These are phyloP conservation scores for Grapholita molesta DNA, from an alignment of 1,140 invertebrate genomes.

Conservation along the genomic window DNA sequence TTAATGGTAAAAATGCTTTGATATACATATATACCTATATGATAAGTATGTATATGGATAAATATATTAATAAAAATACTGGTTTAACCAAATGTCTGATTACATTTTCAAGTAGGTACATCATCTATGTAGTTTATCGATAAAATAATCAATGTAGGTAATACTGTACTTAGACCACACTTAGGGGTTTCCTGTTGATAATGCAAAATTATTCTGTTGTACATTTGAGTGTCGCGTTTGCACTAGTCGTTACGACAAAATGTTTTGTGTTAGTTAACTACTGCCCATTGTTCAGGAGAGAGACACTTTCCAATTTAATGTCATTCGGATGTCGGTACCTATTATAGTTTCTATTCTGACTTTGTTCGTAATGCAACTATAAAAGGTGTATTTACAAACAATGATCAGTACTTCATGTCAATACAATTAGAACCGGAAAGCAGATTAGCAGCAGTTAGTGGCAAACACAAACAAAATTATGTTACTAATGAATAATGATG, in stretches of 20 bases:
- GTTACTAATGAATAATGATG: neutral
- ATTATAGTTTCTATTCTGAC: neutral
- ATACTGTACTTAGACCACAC: too few relatives aligned
- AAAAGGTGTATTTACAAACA: neutral
- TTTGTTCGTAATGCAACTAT: neutral
- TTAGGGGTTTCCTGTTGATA: too few relatives aligned
- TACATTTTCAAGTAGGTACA: too few relatives aligned
- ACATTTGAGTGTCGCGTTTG: too few relatives aligned
- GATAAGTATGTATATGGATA: too few relatives aligned
- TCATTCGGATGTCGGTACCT: slow-evolving; percentile 3
- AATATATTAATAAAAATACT: too few relatives aligned
- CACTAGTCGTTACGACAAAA: slow-evolving; percentile 11
- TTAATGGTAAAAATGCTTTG: neutral
- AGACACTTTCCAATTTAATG: slow-evolving; percentile 14
- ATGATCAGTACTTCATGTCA: neutral
- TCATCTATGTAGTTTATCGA: too few relatives aligned
- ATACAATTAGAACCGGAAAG: neutral
- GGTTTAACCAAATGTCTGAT: too few relatives aligned
- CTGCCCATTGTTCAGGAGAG: neutral
- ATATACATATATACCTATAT: too few relatives aligned
- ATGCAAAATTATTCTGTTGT: too few relatives aligned
- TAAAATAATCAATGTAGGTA: too few relatives aligned
- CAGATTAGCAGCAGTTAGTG: neutral
- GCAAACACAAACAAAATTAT: neutral
- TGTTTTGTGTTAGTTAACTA: slow-evolving; percentile 5